Evolutionary conservation across 1,140 invertebrate species (phyloP), one percentile per base, ranked within the genome.

Genomic region (Homalodisca vitripennis): DNA sequence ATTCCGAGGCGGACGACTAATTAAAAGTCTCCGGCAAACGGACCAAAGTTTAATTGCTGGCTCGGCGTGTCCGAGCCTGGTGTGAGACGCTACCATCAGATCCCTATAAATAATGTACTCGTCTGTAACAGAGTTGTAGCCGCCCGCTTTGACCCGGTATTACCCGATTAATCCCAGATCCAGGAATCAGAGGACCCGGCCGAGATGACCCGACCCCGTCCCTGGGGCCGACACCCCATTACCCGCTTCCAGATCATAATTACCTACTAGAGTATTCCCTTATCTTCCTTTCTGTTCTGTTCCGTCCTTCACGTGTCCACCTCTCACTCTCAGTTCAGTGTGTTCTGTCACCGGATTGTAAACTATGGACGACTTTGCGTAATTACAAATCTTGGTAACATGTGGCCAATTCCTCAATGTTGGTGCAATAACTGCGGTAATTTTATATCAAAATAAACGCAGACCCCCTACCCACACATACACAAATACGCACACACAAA

Each of bases 171-270:
- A 51, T 51, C 48, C 22, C 14, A 51, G 48, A n/a, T 51, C 3
- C 48, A n/a, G 48, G 48, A 51, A 51, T 51, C 48, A 51, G 22
- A 51, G 48, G n/a, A n/a, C n/a, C n/a, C n/a, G n/a, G n/a, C n/a
- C n/a, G n/a, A n/a, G n/a, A n/a, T n/a, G n/a, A n/a, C n/a, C n/a
- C n/a, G n/a, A n/a, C n/a, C n/a, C n/a, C n/a, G n/a, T n/a, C n/a
- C n/a, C n/a, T n/a, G 22, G 48, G 3, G n/a, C 14, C 22, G 48
- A 51, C 22, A 22, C 17, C 48, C 14, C 17, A 14, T 51, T 22
- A 3, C 3, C 48, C n/a, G 17, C 48, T 22, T 20, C 22, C 22
- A 51, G 14, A 51, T 22, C 48, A 51, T 51, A 51, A 51, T 51
- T 51, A 51, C 48, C 48, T 51, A 51, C 48, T 51, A 51, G 17